Base-by-base conservation (phyloP, 1,140 invertebrate species). In the Marisa cornuarietis region DNA sequence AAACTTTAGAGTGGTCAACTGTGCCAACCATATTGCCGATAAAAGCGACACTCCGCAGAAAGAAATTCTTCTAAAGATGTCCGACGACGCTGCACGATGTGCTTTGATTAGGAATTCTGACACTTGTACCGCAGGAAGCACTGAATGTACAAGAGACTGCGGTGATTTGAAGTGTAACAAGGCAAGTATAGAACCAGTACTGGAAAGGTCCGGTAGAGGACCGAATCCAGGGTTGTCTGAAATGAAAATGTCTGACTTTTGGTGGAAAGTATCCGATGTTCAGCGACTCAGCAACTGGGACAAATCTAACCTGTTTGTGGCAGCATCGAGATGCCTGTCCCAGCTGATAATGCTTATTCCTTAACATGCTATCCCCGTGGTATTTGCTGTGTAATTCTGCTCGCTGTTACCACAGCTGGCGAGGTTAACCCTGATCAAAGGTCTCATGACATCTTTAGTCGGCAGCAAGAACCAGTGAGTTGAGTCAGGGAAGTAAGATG, bases 331-430 rank as follows among this genome's bases (percentile, higher is more conserved):
- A 61, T 82, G 81, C 31, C 71, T 79, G 16, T 80, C 81, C 1
- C 81, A 80, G 69, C 76, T 82, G 49, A 78, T 82, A 58, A 62
- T 82, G 52, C 65, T 82, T 16, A 79, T 76, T 20, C 72, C 71
- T 18, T 81, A 52, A 81, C 52, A 26, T 13, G 3, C 31, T 42
- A 0, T 42, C 31, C 31, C 31, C 31, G 31, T 42, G 31, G 31
- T 42, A 42, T 6, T 42, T 42, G 6, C 31, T 6, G 2, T 6
- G 31, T 42, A 42, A 42, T 6, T 42, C 31, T 42, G 31, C 2
- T 6, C 31, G 31, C 31, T 42, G 3, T 42, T 42, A 42, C 31
- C 31, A 4, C 31, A 42, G 31, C 31, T n/a, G n/a, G n/a, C n/a
- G n/a, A 42, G 31, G 31, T 42, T 42, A 42, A 42, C 31, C 31